phyloP scores from a whole-genome alignment of 2,113 vertebrate genomes.

The Crotophaga sulcirostris region DNA sequence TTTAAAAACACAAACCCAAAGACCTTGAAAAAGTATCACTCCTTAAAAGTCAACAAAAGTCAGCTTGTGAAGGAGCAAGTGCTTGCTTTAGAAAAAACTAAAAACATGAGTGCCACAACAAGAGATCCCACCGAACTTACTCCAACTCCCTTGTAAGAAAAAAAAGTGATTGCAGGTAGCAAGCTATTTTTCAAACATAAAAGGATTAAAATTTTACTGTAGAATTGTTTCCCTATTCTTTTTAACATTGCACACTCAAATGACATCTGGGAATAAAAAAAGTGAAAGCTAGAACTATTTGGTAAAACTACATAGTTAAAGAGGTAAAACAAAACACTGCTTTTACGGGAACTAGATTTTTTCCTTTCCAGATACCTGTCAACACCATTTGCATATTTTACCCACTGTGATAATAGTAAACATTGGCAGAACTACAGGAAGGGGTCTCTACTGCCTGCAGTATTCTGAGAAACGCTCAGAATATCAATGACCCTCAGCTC shows the following conservation, averaged over 20 bases:
- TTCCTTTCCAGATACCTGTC: neutral
- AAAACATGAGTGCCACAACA: neutral
- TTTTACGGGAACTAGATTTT: neutral
- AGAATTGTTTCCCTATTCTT: neutral
- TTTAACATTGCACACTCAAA: neutral
- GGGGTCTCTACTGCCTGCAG: constrained; percentile 3
- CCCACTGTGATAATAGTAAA: constrained; percentile 4
- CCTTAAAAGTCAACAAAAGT: neutral
- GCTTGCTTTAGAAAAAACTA: neutral
- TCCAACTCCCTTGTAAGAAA: neutral
- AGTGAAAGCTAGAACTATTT: neutral
- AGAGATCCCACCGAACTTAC: neutral
- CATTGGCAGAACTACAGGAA: neutral
- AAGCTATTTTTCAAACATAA: neutral
- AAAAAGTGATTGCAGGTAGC: neutral
- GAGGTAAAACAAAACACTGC: neutral
- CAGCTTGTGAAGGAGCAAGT: neutral
- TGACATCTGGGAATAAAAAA: neutral
- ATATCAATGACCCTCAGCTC: constrained; percentile 52
- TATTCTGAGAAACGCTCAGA: constrained; percentile 36
- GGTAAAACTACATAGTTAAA: neutral
- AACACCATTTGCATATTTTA: constrained; percentile 9
- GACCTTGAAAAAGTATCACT: neutral
- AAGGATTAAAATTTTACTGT: neutral
- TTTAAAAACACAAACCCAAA: neutral